Conservation (phyloP, 2,888 invertebrate species). For the Shargacucullia verbasci region DNA sequence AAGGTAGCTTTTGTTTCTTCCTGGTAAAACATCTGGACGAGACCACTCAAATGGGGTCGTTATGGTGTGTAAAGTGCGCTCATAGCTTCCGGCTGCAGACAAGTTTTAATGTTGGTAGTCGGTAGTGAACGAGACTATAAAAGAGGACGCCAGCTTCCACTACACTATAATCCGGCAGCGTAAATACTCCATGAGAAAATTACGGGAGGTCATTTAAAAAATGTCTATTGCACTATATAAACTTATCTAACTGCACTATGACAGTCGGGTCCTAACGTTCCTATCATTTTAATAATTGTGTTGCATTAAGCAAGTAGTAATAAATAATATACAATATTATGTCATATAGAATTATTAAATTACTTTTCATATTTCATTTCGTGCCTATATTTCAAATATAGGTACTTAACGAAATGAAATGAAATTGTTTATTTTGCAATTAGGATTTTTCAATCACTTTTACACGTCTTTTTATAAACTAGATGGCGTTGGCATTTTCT, state of each 20-base stretch:
- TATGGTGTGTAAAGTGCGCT: slow-evolving; percentile 33
- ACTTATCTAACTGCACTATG: too few species aligned
- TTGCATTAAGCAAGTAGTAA: not conserved
- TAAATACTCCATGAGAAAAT: too few species aligned
- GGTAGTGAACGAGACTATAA: slow-evolving; percentile 22
- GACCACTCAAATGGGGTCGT: slow-evolving; percentile 26
- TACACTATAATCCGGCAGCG: too few species aligned
- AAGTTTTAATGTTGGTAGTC: slow-evolving; percentile 26
- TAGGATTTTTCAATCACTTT: too few species aligned
- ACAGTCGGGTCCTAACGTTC: not conserved
- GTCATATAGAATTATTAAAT: not conserved
- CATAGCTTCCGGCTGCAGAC: slow-evolving; percentile 37
- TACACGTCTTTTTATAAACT: too few species aligned
- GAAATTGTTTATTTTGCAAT: too few species aligned
- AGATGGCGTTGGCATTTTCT: too few species aligned
- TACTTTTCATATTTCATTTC: too few species aligned
- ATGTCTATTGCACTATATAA: too few species aligned
- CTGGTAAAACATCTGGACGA: slow-evolving; percentile 22
- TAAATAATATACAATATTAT: not conserved
- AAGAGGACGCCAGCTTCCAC: slow-evolving; percentile 23
- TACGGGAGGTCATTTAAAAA: too few species aligned
- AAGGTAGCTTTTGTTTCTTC: slow-evolving; percentile 27
- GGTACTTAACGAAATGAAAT: too few species aligned
- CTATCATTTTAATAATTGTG: slow-evolving; percentile 13
- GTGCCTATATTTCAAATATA: not conserved